Evolutionary conservation across 2,888 invertebrate genomes (phyloP).

Genomic region (Rosalia funebris): DNA sequence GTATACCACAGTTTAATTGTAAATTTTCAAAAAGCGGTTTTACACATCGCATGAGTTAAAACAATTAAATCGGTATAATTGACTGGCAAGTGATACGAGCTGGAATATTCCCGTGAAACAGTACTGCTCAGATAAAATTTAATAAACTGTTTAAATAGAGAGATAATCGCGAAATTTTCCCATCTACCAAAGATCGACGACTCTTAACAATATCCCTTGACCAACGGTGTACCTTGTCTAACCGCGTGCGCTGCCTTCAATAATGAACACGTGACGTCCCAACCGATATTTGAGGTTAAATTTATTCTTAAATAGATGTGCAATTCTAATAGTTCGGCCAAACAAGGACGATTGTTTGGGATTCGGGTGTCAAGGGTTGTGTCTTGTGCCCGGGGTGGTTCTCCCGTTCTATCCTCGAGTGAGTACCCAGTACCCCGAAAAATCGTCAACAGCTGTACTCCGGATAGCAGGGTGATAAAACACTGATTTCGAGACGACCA

Average conservation of each 20-base stretch:
- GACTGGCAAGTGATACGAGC: no score
- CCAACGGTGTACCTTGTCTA: not conserved
- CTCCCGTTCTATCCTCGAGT: not conserved
- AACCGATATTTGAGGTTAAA: conserved; percentile 16
- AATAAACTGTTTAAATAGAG: not conserved
- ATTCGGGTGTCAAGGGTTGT: conserved; percentile 2
- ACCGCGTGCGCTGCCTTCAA: conserved; percentile 8
- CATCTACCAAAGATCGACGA: not conserved
- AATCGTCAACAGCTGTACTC: not conserved
- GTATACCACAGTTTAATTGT: no score
- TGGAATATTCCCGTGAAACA: no score
- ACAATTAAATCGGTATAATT: no score
- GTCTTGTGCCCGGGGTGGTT: not conserved
- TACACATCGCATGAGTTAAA: no score
- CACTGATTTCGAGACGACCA: not conserved
- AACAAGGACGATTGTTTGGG: conserved; percentile 2
- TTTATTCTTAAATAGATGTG: conserved; percentile 16
- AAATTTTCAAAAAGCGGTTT: no score
- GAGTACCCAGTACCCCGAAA: not conserved
- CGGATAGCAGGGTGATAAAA: not conserved
- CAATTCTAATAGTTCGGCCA: conserved; percentile 10
- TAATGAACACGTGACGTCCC: conserved; percentile 4
- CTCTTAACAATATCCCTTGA: not conserved
- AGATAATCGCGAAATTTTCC: conserved; percentile 4
- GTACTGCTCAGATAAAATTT: no score